phyloP scores from a whole-genome alignment of 2,113 vertebrate genomes.

The Ammodramus savannarum region DNA sequence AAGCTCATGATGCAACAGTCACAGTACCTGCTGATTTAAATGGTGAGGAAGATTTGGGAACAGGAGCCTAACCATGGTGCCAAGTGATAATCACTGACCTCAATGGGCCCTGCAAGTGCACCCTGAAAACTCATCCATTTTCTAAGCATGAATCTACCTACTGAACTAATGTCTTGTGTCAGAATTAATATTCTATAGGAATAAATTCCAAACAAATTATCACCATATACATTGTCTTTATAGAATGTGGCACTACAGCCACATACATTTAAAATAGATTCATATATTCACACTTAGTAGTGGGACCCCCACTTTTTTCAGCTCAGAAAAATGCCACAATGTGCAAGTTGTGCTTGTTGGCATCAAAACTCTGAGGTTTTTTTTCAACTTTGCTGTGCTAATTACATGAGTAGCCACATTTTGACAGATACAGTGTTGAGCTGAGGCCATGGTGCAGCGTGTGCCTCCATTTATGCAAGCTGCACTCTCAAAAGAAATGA shows the following conservation, averaged over 20 bases:
- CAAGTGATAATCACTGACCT: not conserved
- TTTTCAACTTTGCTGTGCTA: not conserved
- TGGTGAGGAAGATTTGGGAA: not conserved
- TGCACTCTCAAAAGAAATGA: not conserved
- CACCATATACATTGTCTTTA: not conserved
- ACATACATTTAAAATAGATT: not conserved
- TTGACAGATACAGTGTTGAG: not conserved
- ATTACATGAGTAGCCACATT: not conserved
- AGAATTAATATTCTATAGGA: not conserved
- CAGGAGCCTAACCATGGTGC: not conserved
- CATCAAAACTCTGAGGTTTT: not conserved
- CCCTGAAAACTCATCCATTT: not conserved
- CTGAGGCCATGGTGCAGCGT: not conserved
- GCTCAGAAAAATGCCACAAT: not conserved
- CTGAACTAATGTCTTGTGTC: not conserved
- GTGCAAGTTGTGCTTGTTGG: not conserved
- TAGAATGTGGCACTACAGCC: not conserved
- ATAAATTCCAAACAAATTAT: not conserved
- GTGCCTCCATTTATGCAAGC: not conserved
- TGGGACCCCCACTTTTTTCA: not conserved
- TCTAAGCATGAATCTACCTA: not conserved
- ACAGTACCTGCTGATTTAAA: not conserved
- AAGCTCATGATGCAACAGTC: not conserved
- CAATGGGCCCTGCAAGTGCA: not conserved
- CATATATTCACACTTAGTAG: not conserved